phyloP scores from a whole-genome alignment of 1,140 invertebrate species.

The Belonocnema kinseyi region DNA sequence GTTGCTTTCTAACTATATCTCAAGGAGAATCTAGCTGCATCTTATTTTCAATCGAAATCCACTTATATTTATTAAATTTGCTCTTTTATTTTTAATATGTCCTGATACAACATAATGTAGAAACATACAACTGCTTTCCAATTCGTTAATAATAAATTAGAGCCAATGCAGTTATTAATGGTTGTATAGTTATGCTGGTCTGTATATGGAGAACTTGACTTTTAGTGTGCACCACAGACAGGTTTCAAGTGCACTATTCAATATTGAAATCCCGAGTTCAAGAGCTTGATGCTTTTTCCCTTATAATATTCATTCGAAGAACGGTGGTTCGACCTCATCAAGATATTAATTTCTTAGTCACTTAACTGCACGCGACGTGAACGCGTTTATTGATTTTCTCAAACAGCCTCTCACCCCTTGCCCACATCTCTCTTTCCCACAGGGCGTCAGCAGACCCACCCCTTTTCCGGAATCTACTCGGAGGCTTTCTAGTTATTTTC shows the following conservation, averaged over 20 bases:
- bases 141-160: not conserved
- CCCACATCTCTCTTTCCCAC: constrained; percentile 52
- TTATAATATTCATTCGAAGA: constrained; percentile 55
- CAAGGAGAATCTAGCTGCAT: not conserved
- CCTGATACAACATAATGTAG: too few relatives aligned
- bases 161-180: not conserved
- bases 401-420: constrained; percentile 52
- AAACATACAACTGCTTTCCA: too few relatives aligned
- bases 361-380: constrained; percentile 72
- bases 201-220: not conserved
- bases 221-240: too few relatives aligned
- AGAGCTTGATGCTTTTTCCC: constrained; percentile 48
- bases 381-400: constrained; percentile 72
- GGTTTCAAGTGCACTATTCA: not conserved
- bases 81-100: too few relatives aligned
- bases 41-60: not conserved
- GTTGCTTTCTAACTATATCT: not conserved
- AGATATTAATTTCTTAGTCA: constrained; percentile 74
- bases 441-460: constrained; percentile 56
- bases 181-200: not conserved
- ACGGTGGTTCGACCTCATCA: constrained; percentile 67
- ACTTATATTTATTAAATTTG: too few relatives aligned
- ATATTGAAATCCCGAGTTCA: constrained; percentile 19
- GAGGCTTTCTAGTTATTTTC: constrained; percentile 63
- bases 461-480: constrained; percentile 61